A percentile compares a stretch with the other conserved stretches of the same genome.
Evolutionary conservation across 2,888 invertebrate species (phyloP).

Genomic region (Drosophila neutralis): DNA sequence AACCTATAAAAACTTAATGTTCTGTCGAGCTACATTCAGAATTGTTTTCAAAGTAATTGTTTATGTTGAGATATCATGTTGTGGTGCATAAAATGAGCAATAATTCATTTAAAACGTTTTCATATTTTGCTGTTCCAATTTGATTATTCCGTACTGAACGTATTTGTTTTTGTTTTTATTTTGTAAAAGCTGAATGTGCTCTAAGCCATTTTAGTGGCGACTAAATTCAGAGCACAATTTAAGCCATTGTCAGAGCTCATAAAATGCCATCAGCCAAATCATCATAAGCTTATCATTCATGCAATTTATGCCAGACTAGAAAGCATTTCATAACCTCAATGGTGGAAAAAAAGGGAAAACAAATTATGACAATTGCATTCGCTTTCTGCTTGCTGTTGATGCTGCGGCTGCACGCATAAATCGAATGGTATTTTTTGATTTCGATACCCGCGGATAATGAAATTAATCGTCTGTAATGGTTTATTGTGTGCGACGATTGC

Average conservation of each 20-base stretch:
- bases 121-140: neutral
- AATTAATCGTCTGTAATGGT: conserved; percentile 81
- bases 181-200: neutral
- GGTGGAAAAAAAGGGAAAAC: conserved; percentile 6
- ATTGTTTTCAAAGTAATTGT: neutral
- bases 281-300: conserved; percentile 50
- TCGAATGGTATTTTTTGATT: conserved; percentile 73
- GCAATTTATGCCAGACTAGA: conserved; percentile 49
- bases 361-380: conserved; percentile 65
- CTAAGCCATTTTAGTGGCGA: neutral
- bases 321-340: conserved; percentile 42
- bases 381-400: conserved; percentile 49
- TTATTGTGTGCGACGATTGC: conserved; percentile 76
- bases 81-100: neutral
- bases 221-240: neutral
- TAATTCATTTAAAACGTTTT: neutral
- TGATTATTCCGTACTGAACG: neutral
- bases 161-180: neutral
- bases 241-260: conserved; percentile 11
- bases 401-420: conserved; percentile 69
- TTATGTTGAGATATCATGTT: neutral
- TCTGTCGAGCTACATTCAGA: neutral
- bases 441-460: conserved; percentile 72
- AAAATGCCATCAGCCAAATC: conserved; percentile 33
- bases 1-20: conserved; percentile 4